phyloP scores from a whole-genome alignment of 2,797 vertebrate genomes.

The Nothura maculosa region DNA sequence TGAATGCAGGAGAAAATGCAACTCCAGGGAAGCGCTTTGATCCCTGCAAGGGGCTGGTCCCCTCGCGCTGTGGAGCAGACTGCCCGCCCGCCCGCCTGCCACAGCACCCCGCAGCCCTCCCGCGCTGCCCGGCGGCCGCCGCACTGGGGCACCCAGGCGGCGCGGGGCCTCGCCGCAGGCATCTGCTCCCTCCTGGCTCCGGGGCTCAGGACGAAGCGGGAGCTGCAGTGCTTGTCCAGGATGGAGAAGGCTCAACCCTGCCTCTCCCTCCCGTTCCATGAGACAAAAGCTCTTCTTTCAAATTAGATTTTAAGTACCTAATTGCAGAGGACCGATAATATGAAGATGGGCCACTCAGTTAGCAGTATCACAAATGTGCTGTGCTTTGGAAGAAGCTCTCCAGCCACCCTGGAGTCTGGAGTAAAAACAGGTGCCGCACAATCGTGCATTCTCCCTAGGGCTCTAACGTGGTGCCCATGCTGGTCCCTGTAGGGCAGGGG shows the following conservation, averaged over 20 bases:
- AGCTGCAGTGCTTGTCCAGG: neutral
- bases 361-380: neutral
- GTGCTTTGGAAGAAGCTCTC: neutral
- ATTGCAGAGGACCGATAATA: neutral
- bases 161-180: too few species aligned
- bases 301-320: conserved; percentile 14
- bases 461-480: neutral
- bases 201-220: too few species aligned
- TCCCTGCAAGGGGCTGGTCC: neutral
- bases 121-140: too few species aligned
- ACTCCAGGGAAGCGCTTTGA: neutral
- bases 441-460: neutral
- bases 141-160: too few species aligned
- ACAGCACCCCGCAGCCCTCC: too few species aligned
- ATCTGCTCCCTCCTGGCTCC: too few species aligned
- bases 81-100: too few species aligned
- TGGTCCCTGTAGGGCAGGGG: neutral
- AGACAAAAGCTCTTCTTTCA: neutral
- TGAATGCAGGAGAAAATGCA: neutral
- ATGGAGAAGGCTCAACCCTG: neutral
- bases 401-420: neutral
- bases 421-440: neutral
- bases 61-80: too few species aligned
- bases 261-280: neutral
- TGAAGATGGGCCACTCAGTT: neutral